Evolutionary conservation across 2,113 vertebrate species (phyloP).

Genomic region (Gallinago media): DNA sequence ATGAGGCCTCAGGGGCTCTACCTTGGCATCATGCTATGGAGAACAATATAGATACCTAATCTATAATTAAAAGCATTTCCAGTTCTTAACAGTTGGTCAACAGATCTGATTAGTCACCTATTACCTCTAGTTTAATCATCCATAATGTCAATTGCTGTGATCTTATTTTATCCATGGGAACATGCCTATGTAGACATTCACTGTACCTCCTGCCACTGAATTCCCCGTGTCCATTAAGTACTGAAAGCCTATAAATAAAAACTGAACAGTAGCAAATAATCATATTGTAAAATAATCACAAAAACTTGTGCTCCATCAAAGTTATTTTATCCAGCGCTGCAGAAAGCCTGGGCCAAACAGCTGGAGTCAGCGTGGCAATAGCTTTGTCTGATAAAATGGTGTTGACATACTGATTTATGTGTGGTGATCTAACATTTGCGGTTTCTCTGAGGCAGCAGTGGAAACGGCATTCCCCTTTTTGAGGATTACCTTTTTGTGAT

Average conservation of each 20-base stretch:
- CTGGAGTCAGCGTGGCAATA: background rate
- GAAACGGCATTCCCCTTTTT: background rate
- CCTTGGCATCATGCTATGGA: rapidly evolving
- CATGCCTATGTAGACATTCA: background rate
- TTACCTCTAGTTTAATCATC: background rate
- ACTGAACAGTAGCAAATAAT: background rate
- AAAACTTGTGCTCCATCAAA: background rate
- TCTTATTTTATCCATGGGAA: background rate
- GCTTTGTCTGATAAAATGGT: background rate
- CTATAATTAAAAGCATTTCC: background rate
- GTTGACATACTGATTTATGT: background rate
- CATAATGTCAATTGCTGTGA: background rate
- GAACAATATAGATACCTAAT: background rate
- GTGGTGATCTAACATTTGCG: background rate
- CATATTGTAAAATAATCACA: background rate
- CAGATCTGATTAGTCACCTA: background rate
- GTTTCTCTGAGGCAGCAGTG: background rate
- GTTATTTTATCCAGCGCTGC: background rate
- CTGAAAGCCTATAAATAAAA: background rate
- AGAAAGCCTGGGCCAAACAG: background rate
- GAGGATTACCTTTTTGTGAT: background rate
- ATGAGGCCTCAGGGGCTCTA: background rate
- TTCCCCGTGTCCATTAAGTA: background rate
- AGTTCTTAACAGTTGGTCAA: background rate
- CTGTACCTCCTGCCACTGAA: background rate